These are phyloP conservation scores for Chloebia gouldiae DNA, from an alignment of 2,113 vertebrate genomes.

Conservation along the genomic window DNA sequence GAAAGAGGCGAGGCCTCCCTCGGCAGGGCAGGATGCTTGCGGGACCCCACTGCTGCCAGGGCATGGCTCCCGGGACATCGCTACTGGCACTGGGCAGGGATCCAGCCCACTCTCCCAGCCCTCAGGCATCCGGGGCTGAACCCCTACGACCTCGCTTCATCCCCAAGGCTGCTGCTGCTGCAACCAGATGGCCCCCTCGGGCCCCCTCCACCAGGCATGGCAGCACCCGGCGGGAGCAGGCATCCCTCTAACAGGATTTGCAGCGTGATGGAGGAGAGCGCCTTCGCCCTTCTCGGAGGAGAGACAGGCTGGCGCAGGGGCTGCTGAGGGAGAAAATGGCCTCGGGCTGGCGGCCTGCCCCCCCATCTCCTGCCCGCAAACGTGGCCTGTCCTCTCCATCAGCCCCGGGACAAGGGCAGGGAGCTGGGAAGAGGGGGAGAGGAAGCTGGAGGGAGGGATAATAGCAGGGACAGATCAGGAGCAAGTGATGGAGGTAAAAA, in stretches of 20 bases:
- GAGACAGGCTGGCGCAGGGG: not conserved
- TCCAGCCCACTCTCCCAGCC: not conserved
- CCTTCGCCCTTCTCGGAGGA: not conserved
- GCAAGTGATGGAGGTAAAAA: slow-evolving; percentile 48
- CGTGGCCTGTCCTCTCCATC: not conserved
- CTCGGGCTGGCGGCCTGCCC: not conserved
- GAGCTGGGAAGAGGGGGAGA: slow-evolving; percentile 2
- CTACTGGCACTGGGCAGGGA: not conserved
- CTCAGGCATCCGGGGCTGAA: not conserved
- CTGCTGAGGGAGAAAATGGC: slow-evolving; percentile 29
- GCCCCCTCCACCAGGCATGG: not conserved
- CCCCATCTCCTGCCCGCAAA: not conserved
- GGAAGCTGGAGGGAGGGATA: slow-evolving; percentile 28
- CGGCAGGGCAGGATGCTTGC: not conserved
- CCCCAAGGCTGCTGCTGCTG: not conserved
- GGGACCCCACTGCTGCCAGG: not conserved
- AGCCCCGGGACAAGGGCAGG: not conserved
- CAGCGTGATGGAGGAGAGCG: slow-evolving; percentile 24
- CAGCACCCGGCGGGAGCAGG: not conserved
- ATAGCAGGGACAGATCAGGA: slow-evolving; percentile 55
- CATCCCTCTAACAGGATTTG: slow-evolving; percentile 52
- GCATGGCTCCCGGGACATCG: not conserved
- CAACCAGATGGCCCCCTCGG: slow-evolving; percentile 13
- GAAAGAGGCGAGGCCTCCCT: not conserved
- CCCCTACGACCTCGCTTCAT: not conserved